Conservation (phyloP, 2,113 vertebrate species). For the Laticauda laticaudata region DNA sequence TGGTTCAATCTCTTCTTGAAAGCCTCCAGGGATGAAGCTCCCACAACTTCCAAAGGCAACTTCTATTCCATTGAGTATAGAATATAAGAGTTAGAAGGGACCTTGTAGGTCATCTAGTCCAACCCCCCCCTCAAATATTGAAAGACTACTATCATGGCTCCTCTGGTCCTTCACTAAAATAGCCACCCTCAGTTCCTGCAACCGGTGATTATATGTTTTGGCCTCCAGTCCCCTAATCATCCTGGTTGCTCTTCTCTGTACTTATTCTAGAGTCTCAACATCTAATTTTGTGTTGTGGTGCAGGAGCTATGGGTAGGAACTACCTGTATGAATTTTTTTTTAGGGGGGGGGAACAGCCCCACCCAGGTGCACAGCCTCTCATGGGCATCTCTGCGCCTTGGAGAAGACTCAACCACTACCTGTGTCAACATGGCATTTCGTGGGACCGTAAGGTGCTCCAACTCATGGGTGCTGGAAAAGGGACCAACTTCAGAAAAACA, state of each 20-base stretch:
- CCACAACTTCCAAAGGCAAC: no score
- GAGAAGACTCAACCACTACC: not conserved
- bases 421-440: not conserved
- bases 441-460: not conserved
- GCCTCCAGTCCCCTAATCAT: no score
- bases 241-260: no score
- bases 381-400: not conserved
- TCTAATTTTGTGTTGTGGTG: no score
- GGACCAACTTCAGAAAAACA: not conserved
- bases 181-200: no score
- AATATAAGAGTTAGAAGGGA: no score
- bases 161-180: fast-evolving
- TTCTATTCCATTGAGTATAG: no score
- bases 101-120: no score
- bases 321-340: not conserved
- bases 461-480: not conserved
- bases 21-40: no score
- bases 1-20: no score
- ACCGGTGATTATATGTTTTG: no score
- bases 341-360: not conserved
- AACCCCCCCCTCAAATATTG: not conserved
- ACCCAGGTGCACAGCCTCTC: not conserved
- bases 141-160: fast-evolving
- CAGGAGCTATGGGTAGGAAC: not conserved
- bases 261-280: no score